Percentiles rank a stretch among this genome's conserved stretches.
Conservation (phyloP, 2,797 vertebrate genomes). For the Caiman crocodilus region DNA sequence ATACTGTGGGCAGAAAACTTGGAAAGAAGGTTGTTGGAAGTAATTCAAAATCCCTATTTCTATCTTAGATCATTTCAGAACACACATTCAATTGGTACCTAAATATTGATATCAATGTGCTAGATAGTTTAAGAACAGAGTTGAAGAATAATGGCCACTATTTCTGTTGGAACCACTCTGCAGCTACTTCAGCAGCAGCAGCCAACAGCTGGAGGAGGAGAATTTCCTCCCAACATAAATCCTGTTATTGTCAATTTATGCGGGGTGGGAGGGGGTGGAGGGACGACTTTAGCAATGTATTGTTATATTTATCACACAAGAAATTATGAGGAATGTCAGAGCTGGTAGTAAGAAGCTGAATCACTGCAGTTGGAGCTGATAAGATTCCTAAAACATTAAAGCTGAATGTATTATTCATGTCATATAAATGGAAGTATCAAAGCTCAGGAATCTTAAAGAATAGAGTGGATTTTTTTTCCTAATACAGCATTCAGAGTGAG, state of each 20-base stretch:
- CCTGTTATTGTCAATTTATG: background rate
- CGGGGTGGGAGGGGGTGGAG: background rate
- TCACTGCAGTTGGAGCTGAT: background rate
- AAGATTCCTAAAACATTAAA: slow-evolving; percentile 24
- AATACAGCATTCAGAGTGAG: background rate
- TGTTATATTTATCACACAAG: background rate
- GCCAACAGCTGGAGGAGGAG: background rate
- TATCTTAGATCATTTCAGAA: no score
- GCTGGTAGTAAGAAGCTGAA: background rate
- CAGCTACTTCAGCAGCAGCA: no score
- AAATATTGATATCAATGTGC: background rate
- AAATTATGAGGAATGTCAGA: slow-evolving; percentile 9
- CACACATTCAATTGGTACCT: no score
- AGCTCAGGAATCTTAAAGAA: background rate
- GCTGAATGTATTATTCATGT: slow-evolving; percentile 14
- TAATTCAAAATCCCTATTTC: no score
- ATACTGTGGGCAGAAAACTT: no score
- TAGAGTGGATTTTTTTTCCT: background rate
- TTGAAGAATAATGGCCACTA: background rate
- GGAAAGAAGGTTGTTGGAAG: no score
- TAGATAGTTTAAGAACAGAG: background rate
- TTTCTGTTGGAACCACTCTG: background rate
- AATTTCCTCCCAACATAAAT: background rate
- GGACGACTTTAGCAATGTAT: background rate
- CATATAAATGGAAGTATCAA: background rate